Conservation (phyloP, 2,113 vertebrate genomes). For the Ochotona curzoniae region DNA sequence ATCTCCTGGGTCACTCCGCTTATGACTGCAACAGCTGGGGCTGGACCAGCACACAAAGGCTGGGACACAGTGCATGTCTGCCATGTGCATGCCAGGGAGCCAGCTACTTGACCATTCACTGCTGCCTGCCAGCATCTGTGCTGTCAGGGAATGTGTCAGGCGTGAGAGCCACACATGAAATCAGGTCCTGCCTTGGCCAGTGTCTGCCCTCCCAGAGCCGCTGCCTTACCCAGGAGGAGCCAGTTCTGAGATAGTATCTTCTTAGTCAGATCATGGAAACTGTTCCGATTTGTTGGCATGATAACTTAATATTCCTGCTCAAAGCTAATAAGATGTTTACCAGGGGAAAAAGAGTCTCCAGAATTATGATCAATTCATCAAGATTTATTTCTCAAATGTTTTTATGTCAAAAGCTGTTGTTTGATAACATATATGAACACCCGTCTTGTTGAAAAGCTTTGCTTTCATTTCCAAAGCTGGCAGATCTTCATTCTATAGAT, state of each 20-base stretch:
- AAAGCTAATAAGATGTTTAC: constrained; percentile 12
- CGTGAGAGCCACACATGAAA: too few relatives aligned
- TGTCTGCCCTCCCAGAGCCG: too few relatives aligned
- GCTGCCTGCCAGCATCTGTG: too few relatives aligned
- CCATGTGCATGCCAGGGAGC: too few relatives aligned
- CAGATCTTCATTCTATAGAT: neutral
- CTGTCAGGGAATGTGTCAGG: too few relatives aligned
- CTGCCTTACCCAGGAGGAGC: neutral
- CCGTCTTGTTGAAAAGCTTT: neutral
- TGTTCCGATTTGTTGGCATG: constrained; percentile 21
- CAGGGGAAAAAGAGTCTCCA: neutral
- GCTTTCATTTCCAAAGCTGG: constrained; percentile 31
- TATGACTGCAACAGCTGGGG: too few relatives aligned
- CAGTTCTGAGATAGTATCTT: constrained; percentile 31
- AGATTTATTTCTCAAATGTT: constrained; percentile 43
- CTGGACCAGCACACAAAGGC: too few relatives aligned
- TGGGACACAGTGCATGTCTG: too few relatives aligned
- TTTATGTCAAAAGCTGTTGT: constrained; percentile 11
- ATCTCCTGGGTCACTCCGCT: too few relatives aligned
- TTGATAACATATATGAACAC: neutral
- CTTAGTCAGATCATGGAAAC: constrained; percentile 34
- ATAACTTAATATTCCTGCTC: neutral
- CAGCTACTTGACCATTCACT: too few relatives aligned
- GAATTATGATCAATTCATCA: constrained; percentile 45
- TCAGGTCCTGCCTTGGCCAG: too few relatives aligned